Evolutionary conservation across 2,888 invertebrate species (phyloP), one percentile per base, ranked within the genome.

Genomic region (Myathropa florea): DNA sequence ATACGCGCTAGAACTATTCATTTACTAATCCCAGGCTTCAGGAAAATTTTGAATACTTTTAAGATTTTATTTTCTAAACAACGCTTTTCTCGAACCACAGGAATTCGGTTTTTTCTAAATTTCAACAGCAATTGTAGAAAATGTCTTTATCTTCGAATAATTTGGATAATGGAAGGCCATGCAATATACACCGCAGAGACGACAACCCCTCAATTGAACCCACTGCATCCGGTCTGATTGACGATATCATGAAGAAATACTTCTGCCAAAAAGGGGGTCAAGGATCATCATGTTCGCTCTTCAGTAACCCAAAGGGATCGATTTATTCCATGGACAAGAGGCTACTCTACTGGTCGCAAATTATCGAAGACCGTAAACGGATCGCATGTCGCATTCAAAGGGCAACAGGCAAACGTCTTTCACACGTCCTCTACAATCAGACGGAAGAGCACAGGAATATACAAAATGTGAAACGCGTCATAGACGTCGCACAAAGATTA

Each of bases 211-310:
- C 46, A 46, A n/a, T 46, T n/a, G 3, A 6, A 18, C 6, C n/a
- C 0, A 63, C 6, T 1, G 1, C 30, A 21, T 21, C 72, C 18
- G 83, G 60, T 0, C 24, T 83, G 21, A 83, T 83, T 14, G 83
- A 83, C 24, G 78, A 83, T 0, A 78, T 83, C 18, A 78, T 83
- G 63, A 83, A 83, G n/a, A 78, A 83, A 28, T 83, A 83, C 10
- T 78, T 73, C 9, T 78, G 78, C 4, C 57, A 59, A 23, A 83
- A 68, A 24, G 72, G 63, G n/a, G 33, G 24, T 3, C 78, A 83
- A 63, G 63, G 78, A 3, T 83, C 72, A 4, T 64, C 83, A 0
- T 83, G 78, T 18, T 78, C 78, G 1, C 59, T 79, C 1, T 79
- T 75, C 61, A 79, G 83, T 46, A 53, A 36, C 59, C 55, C 59